Evolutionary conservation across 2,797 vertebrate genomes (phyloP).

Genomic region (Acrossocheilus fasciatus): DNA sequence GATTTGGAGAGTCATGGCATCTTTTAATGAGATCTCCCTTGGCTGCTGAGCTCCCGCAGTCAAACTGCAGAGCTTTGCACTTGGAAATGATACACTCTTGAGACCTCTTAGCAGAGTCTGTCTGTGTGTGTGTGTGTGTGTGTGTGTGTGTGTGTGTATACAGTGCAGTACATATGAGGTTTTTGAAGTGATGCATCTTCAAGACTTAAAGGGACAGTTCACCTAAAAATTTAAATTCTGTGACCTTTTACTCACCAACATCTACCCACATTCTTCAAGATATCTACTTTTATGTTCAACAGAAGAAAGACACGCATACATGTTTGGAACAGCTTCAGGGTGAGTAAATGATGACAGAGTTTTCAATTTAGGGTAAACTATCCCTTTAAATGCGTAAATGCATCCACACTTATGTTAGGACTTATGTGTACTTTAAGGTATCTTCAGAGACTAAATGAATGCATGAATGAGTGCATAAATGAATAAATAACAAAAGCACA

Average conservation of each 20-base stretch:
- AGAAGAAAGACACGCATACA: not conserved
- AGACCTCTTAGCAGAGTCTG: slow-evolving; percentile 6
- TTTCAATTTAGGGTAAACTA: not conserved
- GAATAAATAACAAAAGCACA: too few species aligned
- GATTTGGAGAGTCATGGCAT: slow-evolving; percentile 46
- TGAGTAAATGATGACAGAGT: not conserved
- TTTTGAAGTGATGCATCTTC: slow-evolving; percentile 13
- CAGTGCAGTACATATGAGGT: not conserved
- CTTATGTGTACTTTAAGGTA: not conserved
- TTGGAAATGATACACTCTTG: slow-evolving; percentile 34
- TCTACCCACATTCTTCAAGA: not conserved
- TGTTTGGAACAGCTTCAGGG: not conserved
- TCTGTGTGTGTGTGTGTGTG: slow-evolving; percentile 18
- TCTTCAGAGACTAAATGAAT: not conserved
- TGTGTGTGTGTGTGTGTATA: slow-evolving; percentile 1
- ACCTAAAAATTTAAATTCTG: not conserved
- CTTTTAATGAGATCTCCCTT: slow-evolving; percentile 64
- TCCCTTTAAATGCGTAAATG: not conserved
- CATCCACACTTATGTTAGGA: not conserved
- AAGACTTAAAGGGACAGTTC: not conserved
- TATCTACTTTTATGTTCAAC: not conserved
- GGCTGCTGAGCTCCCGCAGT: slow-evolving; percentile 47
- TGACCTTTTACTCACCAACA: not conserved
- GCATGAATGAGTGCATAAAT: not conserved
- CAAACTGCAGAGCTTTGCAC: slow-evolving; percentile 48